These are phyloP conservation scores for Cosmorhoe ocellata DNA, from an alignment of 2,888 invertebrate genomes.

Conservation along the genomic window DNA sequence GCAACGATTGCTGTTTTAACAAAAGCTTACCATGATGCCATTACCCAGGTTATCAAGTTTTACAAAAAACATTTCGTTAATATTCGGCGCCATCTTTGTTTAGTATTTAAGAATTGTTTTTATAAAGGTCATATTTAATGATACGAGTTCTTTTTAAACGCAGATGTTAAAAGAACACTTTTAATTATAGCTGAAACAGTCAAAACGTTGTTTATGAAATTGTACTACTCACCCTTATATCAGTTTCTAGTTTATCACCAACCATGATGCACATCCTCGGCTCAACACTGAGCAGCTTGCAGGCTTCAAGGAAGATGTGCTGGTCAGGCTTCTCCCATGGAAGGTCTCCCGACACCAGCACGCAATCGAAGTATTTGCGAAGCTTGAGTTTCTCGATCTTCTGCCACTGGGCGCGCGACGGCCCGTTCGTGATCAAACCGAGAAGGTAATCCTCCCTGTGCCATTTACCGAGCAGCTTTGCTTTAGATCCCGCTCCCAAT, in stretches of 20 bases:
- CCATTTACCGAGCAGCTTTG: constrained; percentile 74
- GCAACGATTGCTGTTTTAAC: too few relatives aligned
- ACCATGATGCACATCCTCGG: constrained; percentile 92
- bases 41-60: too few relatives aligned
- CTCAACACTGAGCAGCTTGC: constrained; percentile 87
- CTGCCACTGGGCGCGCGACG: constrained; percentile 94
- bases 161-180: too few relatives aligned
- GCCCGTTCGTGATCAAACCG: constrained; percentile 93
- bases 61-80: too few relatives aligned
- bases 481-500: constrained; percentile 61
- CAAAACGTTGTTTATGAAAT: too few relatives aligned
- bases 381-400: constrained; percentile 89
- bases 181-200: too few relatives aligned
- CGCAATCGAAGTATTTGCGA: constrained; percentile 88
- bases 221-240: constrained; percentile 83
- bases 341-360: constrained; percentile 91
- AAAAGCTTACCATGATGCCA: too few relatives aligned
- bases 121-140: too few relatives aligned
- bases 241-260: constrained; percentile 94
- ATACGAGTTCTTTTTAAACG: too few relatives aligned
- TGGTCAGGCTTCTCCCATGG: constrained; percentile 94
- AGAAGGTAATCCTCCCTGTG: constrained; percentile 87
- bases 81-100: too few relatives aligned
- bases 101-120: too few relatives aligned
- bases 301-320: constrained; percentile 91